Evolutionary conservation across 2,888 invertebrate species (phyloP).

Genomic region (Phymatocera aterrima): DNA sequence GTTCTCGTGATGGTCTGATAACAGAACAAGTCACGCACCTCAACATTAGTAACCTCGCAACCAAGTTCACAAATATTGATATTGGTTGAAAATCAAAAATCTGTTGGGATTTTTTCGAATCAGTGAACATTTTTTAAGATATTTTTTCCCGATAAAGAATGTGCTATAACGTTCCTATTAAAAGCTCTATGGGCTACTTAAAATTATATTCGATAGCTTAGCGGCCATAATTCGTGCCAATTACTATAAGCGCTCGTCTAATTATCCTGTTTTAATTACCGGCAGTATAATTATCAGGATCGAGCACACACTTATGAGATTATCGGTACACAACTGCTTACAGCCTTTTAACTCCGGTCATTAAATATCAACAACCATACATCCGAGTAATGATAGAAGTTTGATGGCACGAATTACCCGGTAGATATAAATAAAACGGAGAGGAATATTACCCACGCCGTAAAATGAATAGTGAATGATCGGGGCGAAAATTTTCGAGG

Average conservation of each 20-base stretch:
- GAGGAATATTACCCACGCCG: neutral
- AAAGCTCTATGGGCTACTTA: neutral
- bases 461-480: slow-evolving; percentile 5
- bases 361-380: neutral
- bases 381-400: slow-evolving; percentile 8
- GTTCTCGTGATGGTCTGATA: neutral
- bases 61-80: neutral
- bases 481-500: too few relatives aligned
- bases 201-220: neutral
- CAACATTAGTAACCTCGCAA: neutral
- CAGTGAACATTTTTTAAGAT: neutral
- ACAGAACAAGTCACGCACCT: neutral
- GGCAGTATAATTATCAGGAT: slow-evolving; percentile 22
- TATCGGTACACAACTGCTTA: neutral
- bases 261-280: slow-evolving; percentile 25
- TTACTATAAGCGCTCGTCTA: slow-evolving; percentile 4
- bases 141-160: neutral
- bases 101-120: too few relatives aligned
- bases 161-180: neutral
- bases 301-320: slow-evolving; percentile 12
- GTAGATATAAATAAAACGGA: too few relatives aligned
- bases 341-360: neutral
- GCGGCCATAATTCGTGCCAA: neutral
- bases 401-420: neutral
- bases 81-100: neutral